Evolutionary conservation across 2,888 invertebrate species (phyloP).

Genomic region (Hypercompe scribonia): DNA sequence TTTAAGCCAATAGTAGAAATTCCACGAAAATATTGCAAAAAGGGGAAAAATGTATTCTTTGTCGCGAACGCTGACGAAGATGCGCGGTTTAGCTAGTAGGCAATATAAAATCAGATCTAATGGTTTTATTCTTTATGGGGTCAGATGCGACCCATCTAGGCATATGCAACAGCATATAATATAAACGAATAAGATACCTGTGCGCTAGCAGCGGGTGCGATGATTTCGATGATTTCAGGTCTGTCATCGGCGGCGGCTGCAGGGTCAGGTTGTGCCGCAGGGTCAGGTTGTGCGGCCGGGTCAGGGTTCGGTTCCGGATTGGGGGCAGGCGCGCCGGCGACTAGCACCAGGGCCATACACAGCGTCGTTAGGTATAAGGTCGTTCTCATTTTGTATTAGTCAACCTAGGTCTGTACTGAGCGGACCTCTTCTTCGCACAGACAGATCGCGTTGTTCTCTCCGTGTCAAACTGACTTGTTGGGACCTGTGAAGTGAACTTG

Average conservation of each 20-base stretch:
- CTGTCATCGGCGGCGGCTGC: slow-evolving; percentile 68
- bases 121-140: not conserved
- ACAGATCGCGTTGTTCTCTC: slow-evolving; percentile 43
- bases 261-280: slow-evolving; percentile 60
- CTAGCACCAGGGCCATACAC: slow-evolving; percentile 54
- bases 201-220: slow-evolving; percentile 81
- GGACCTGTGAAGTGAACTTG: slow-evolving; percentile 47
- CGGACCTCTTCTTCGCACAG: slow-evolving; percentile 13
- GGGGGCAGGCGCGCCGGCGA: slow-evolving; percentile 60
- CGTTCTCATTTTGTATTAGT: slow-evolving; percentile 60
- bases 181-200: slow-evolving; percentile 63
- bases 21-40: not conserved
- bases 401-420: slow-evolving; percentile 1
- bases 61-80: not conserved
- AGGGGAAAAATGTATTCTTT: not conserved
- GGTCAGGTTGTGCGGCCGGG: slow-evolving; percentile 59
- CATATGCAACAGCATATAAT: not conserved
- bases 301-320: slow-evolving; percentile 56
- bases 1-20: slow-evolving; percentile 1
- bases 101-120: not conserved
- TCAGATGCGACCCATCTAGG: not conserved
- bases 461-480: slow-evolving; percentile 54
- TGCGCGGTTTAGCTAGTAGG: not conserved
- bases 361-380: slow-evolving; percentile 60
- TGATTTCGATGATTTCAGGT: slow-evolving; percentile 84